Evolutionary conservation across 1,140 invertebrate species (phyloP).

Genomic region (Oryctes rhinoceros): DNA sequence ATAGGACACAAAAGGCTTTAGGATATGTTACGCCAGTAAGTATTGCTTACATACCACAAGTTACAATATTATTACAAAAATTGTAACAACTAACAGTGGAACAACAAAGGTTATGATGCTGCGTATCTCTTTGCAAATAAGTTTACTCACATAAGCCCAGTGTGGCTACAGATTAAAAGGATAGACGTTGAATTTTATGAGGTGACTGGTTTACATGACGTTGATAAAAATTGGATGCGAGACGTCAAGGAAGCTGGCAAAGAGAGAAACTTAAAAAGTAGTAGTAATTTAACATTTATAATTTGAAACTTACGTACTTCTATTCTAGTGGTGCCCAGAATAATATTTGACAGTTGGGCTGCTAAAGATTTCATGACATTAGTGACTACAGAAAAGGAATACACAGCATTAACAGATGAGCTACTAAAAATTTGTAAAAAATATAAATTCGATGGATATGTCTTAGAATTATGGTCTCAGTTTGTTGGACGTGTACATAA

Average conservation of each 20-base stretch:
- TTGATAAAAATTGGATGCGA: conserved; percentile 85
- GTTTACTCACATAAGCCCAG: conserved; percentile 90
- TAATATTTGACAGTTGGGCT: conserved; percentile 89
- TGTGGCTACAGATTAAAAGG: conserved; percentile 88
- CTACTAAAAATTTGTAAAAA: conserved; percentile 71
- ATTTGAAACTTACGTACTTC: neutral
- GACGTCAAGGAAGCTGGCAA: conserved; percentile 69
- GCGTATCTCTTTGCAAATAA: conserved; percentile 90
- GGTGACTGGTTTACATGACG: conserved; percentile 77
- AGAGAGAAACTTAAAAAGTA: conserved; percentile 62
- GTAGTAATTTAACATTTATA: conserved; percentile 38
- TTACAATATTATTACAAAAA: conserved; percentile 42
- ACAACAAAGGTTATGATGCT: conserved; percentile 91
- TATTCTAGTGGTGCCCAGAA: conserved; percentile 76
- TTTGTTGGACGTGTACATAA: conserved; percentile 73
- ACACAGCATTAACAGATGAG: conserved; percentile 66
- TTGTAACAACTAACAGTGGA: conserved; percentile 79
- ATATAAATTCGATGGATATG: conserved; percentile 83
- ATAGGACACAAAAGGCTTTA: conserved; percentile 76
- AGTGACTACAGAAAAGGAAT: conserved; percentile 69
- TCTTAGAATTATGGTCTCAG: conserved; percentile 90
- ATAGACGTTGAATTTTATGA: conserved; percentile 69
- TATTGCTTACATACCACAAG: conserved; percentile 48
- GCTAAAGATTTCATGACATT: conserved; percentile 71
- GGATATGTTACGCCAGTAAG: conserved; percentile 92